A percentile compares a stretch with the other conserved stretches of the same genome.
Evolutionary conservation across 2,797 vertebrate genomes (phyloP).

Genomic region (Amazona ochrocephala): DNA sequence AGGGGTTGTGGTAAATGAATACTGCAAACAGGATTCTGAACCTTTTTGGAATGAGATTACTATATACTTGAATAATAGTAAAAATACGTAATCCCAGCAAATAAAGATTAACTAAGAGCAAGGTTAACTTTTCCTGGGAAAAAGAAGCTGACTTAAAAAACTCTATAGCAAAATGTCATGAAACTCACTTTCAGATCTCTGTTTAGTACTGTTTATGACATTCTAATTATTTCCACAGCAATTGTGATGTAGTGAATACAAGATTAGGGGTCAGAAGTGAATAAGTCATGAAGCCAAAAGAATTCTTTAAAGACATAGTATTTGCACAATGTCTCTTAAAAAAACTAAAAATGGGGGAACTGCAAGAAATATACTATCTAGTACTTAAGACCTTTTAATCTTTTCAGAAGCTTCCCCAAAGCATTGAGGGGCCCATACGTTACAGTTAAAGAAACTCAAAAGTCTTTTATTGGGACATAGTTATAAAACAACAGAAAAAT

Average conservation of each 20-base stretch:
- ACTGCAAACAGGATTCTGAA: not conserved
- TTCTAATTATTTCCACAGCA: conserved; percentile 36
- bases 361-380: not conserved
- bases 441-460: not conserved
- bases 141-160: not conserved
- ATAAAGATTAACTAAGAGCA: not conserved
- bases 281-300: not conserved
- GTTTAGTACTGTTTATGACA: conserved; percentile 11
- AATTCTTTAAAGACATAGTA: not conserved
- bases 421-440: not conserved
- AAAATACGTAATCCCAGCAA: not conserved
- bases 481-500: not conserved
- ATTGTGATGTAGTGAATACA: conserved; percentile 1
- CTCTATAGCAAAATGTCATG: not conserved
- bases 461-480: not conserved
- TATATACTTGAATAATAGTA: not conserved
- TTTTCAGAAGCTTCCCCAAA: conserved; percentile 18
- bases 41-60: not conserved
- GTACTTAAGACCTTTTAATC: not conserved
- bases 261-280: not conserved
- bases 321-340: conserved; percentile 17
- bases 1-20: not conserved
- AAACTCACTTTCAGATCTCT: not conserved
- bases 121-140: not conserved
- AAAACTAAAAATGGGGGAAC: not conserved